These are phyloP conservation scores for Enteromius treurensis DNA, from an alignment of 2,797 vertebrate genomes.

Conservation along the genomic window DNA sequence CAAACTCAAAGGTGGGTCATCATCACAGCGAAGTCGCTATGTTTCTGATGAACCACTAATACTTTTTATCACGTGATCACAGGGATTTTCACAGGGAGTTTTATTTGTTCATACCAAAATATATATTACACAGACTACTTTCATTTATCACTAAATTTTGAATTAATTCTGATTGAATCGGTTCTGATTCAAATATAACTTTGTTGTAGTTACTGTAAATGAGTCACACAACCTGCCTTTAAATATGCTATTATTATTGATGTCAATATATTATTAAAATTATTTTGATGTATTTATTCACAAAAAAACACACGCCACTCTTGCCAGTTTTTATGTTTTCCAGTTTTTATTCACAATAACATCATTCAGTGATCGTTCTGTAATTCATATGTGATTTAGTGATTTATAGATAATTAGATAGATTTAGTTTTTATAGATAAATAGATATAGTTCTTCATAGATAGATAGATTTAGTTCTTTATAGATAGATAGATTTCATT, in stretches of 20 bases:
- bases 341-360: background rate
- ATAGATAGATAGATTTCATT: background rate
- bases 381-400: background rate
- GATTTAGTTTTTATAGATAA: background rate
- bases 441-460: background rate
- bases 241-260: background rate
- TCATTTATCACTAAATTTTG: background rate
- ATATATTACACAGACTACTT: too few species aligned
- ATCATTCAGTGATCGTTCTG: background rate
- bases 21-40: background rate
- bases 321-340: background rate
- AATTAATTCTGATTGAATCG: too few species aligned
- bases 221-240: background rate
- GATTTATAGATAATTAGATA: background rate
- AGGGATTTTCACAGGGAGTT: too few species aligned
- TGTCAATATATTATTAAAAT: background rate
- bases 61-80: slow-evolving; percentile 9
- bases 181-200: background rate
- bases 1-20: slow-evolving; percentile 53
- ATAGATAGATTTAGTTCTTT: background rate
- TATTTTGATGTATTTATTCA: background rate
- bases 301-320: background rate
- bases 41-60: background rate
- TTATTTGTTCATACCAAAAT: background rate
- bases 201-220: background rate